Percentiles rank a stretch among this genome's conserved stretches.
These are phyloP conservation scores for Anagyrus pseudococci DNA, from an alignment of 2,888 invertebrate species.

Conservation along the genomic window DNA sequence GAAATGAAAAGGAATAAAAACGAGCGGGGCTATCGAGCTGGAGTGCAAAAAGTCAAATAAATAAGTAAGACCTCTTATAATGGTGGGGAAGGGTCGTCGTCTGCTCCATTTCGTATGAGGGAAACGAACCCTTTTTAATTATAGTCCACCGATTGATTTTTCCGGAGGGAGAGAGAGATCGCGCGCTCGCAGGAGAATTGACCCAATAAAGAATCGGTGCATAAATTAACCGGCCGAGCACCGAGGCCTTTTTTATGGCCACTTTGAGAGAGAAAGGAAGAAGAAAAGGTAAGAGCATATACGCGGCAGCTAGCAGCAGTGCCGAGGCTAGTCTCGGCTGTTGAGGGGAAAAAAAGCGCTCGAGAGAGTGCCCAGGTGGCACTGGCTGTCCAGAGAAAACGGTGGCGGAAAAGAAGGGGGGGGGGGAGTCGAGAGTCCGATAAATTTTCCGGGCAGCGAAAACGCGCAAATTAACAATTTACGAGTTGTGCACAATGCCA, in stretches of 20 bases:
- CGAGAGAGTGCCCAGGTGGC: too few relatives aligned
- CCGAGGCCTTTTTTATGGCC: constrained; percentile 26
- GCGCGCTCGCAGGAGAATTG: too few relatives aligned
- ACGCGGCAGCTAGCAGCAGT: too few relatives aligned
- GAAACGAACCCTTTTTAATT: constrained; percentile 34
- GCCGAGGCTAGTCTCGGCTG: too few relatives aligned
- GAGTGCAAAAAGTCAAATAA: too few relatives aligned
- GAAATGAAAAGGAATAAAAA: too few relatives aligned
- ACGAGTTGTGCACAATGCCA: constrained; percentile 21
- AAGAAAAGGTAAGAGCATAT: background rate
- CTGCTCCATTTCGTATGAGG: constrained; percentile 32
- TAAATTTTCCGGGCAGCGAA: constrained; percentile 27
- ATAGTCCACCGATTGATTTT: constrained; percentile 36
- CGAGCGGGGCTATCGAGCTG: too few relatives aligned
- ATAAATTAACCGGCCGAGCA: constrained; percentile 38
- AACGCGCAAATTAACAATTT: constrained; percentile 30
- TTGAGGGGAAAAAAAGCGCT: too few relatives aligned
- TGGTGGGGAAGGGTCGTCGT: constrained; percentile 15
- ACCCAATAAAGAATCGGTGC: constrained; percentile 41
- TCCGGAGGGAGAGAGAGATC: constrained; percentile 33
- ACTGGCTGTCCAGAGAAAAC: background rate
- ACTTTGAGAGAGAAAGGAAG: constrained; percentile 20
- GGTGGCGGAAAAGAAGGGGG: background rate
- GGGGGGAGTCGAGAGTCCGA: constrained; percentile 14
- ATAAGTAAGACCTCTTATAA: too few relatives aligned